Evolutionary conservation across 2,113 vertebrate species (phyloP), one percentile per base, ranked within the genome.

Genomic region (Alligator sinensis): DNA sequence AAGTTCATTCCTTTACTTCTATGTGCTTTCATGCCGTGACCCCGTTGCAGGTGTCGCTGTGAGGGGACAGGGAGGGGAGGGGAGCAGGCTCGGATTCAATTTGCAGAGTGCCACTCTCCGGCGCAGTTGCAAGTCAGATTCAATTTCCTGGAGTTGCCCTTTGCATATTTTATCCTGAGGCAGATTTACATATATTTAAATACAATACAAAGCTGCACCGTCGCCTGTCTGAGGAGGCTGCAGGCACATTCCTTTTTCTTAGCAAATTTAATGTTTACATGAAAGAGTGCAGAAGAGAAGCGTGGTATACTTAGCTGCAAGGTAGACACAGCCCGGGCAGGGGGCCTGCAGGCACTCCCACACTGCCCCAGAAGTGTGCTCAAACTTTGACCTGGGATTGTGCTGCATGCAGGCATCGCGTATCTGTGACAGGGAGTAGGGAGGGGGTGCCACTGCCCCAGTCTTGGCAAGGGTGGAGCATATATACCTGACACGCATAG

Each of bases 101-200:
- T 93, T 87, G 80, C 82, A n/a, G 78, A 61, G 24, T 30, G 54
- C 81, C 74, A 83, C 77, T 88, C 89, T 59, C 34, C 55, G 77
- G 78, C 21, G 9, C 28, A 17, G 30, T 16, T 63, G 59, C 47
- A 54, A 77, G 75, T 59, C 79, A 75, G 34, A 86, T 68, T 25
- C 61, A 58, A 57, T 54, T 92, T 93, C 75, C 57, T 47, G 90
- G 54, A 66, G 72, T 62, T 84, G 13, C 34, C 30, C 86, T 74
- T 60, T 77, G 64, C 59, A 14, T 64, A 80, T 83, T 92, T 88
- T 74, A 95, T 75, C 79, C 19, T 27, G 57, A 74, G 62, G 80
- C 16, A 63, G 25, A 90, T 90, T 58, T 86, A 27, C n/a, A 83
- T 34, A 55, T n/a, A 70, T 88, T 94, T 81, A 91, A 96, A 92